These are phyloP conservation scores for Hydrotaea cyrtoneurina DNA, from an alignment of 2,888 invertebrate species.

Conservation along the genomic window DNA sequence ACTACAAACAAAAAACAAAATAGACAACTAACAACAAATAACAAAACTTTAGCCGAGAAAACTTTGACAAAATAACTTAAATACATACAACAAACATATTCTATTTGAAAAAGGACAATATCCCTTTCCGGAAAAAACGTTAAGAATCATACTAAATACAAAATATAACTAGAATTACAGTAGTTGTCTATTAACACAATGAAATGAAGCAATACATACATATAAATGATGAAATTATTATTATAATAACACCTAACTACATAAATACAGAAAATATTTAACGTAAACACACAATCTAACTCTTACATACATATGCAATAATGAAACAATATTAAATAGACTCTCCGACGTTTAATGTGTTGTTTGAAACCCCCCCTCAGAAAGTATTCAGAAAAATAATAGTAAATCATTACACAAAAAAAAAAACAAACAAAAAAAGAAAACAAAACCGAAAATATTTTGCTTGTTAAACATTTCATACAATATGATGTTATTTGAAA, in stretches of 20 bases:
- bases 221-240: constrained; percentile 3
- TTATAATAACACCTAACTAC: not conserved
- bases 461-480: constrained; percentile 36
- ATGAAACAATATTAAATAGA: not conserved
- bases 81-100: constrained; percentile 43
- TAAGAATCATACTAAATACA: not conserved
- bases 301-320: constrained; percentile 19
- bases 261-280: constrained; percentile 6
- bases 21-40: constrained; percentile 36
- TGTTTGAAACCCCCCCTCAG: constrained; percentile 10
- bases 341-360: constrained; percentile 37
- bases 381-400: not conserved
- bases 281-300: not conserved
- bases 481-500: constrained; percentile 31
- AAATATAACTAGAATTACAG: not conserved
- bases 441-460: constrained; percentile 22
- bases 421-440: too few relatives aligned
- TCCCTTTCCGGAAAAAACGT: constrained; percentile 53
- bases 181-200: constrained; percentile 54
- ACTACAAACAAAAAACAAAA: constrained; percentile 37
- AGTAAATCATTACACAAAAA: not conserved
- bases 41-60: constrained; percentile 38
- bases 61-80: constrained; percentile 55
- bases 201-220: constrained; percentile 61
- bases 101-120: constrained; percentile 55